phyloP scores from a whole-genome alignment of 1,140 invertebrate species.

The Drosophila pandora region DNA sequence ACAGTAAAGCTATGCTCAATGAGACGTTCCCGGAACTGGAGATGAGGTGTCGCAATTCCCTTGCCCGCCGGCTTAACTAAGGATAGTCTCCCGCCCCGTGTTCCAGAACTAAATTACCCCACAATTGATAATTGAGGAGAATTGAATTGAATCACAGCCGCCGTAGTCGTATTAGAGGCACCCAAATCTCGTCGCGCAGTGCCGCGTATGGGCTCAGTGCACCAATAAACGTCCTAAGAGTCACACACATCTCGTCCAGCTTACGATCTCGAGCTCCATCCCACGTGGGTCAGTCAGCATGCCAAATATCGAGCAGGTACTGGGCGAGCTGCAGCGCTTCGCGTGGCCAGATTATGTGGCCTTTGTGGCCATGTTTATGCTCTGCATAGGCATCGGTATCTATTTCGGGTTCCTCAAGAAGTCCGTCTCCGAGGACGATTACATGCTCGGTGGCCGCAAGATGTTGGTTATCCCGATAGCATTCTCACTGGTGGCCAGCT shows the following conservation, averaged over 20 bases:
- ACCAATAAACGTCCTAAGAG: conserved; percentile 39
- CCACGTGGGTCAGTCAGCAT: conserved; percentile 45
- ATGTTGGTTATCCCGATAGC: conserved; percentile 86
- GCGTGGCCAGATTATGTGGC: conserved; percentile 84
- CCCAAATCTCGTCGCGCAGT: conserved; percentile 45
- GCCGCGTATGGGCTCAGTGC: conserved; percentile 54
- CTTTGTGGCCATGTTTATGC: conserved; percentile 85
- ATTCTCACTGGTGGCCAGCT: conserved; percentile 87
- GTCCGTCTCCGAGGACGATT: conserved; percentile 85
- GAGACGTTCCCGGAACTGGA: conserved; percentile 42
- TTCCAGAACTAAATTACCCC: conserved; percentile 67
- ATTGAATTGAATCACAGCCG: conserved; percentile 72
- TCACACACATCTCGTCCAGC: conserved; percentile 23
- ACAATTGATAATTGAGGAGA: conserved; percentile 78
- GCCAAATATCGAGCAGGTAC: conserved; percentile 85
- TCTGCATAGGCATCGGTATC: conserved; percentile 86
- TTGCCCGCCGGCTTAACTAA: conserved; percentile 59
- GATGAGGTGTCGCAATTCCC: conserved; percentile 54
- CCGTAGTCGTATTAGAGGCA: conserved; percentile 14
- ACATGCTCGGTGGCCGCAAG: conserved; percentile 86
- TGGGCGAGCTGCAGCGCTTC: conserved; percentile 84
- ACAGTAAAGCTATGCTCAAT: conserved; percentile 17
- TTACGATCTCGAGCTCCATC: conserved; percentile 1
- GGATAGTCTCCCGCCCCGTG: conserved; percentile 51
- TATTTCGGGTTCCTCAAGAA: conserved; percentile 87